Base-by-base conservation (phyloP, 1,140 invertebrate genomes). In the Oscheius sp. region DNA sequence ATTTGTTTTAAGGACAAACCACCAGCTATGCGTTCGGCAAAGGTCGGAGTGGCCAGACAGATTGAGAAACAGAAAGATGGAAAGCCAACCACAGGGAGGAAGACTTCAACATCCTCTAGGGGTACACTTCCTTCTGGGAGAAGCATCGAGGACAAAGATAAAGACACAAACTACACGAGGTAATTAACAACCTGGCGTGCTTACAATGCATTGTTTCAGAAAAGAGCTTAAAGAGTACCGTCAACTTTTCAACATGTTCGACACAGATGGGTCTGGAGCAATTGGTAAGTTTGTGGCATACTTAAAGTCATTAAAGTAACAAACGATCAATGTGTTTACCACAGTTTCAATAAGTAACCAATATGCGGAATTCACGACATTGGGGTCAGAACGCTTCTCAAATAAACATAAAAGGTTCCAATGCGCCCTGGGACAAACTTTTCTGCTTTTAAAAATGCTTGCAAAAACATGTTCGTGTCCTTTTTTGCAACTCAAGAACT, bases 211-310 rank as follows among this genome's bases (percentile, higher is more conserved):
- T 26, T 3, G 34, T 61, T 69, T 45, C 58, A 66, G 71, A 59
- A 79, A 80, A 49, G 77, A 79, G 52, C 49, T 79, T 3, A 61
- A 73, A 45, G 80, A 82, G 36, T 82, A 79, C 72, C 74, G 78
- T 49, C 80, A 82, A 68, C 45, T 83, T 28, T 83, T 83, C 65
- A 74, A 72, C 13, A 83, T 83, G 79, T 84, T 83, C 59, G 82
- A 83, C 75, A 80, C 83, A 28, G 82, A 83, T 70, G 81, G 83
- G 15, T 81, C 79, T 20, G 82, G 82, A 13, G 82, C 83, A 18
- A 78, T 83, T 62, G 83, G 81, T 32, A 71, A 62, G 49, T 55
- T 4, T n/a, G n/a, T n/a, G n/a, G n/a, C n/a, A n/a, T n/a, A n/a
- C n/a, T n/a, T n/a, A n/a, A n/a, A n/a, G n/a, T n/a, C n/a, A n/a